These are phyloP conservation scores for Lepetodrilus schrolli DNA, from an alignment of 2,888 invertebrate species.

Conservation along the genomic window DNA sequence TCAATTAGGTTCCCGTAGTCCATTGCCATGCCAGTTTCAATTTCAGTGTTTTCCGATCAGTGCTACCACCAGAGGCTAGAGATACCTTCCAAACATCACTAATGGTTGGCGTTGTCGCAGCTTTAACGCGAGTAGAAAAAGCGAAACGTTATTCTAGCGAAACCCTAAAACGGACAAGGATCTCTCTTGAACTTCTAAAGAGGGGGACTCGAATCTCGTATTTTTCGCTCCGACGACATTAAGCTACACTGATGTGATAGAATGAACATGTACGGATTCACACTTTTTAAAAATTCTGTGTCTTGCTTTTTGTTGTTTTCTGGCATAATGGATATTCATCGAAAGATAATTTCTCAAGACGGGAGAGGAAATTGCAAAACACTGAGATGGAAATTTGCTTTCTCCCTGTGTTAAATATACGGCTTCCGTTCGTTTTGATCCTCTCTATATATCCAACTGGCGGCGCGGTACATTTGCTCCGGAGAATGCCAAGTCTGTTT, in stretches of 20 bases:
- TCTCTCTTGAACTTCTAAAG: conserved; percentile 4
- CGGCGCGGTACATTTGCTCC: not conserved
- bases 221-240: conserved; percentile 4
- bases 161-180: conserved; percentile 23
- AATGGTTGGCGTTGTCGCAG: conserved; percentile 19
- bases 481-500: not conserved
- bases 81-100: conserved; percentile 10
- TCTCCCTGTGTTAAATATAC: not conserved
- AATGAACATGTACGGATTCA: not conserved
- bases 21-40: conserved; percentile 31
- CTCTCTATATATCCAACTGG: not conserved
- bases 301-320: conserved; percentile 25
- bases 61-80: not conserved
- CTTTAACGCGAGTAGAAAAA: conserved; percentile 5
- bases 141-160: conserved; percentile 35
- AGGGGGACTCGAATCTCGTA: not conserved
- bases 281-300: conserved; percentile 13
- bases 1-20: conserved; percentile 38
- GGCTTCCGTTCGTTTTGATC: conserved; percentile 17
- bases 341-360: conserved; percentile 26
- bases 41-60: conserved; percentile 28
- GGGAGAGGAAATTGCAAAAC: conserved; percentile 23
- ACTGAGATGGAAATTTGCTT: conserved; percentile 22
- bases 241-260: conserved; percentile 21
- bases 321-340: conserved; percentile 24